phyloP scores from a whole-genome alignment of 2,113 vertebrate genomes.

The Myrmophylax atrothorax region DNA sequence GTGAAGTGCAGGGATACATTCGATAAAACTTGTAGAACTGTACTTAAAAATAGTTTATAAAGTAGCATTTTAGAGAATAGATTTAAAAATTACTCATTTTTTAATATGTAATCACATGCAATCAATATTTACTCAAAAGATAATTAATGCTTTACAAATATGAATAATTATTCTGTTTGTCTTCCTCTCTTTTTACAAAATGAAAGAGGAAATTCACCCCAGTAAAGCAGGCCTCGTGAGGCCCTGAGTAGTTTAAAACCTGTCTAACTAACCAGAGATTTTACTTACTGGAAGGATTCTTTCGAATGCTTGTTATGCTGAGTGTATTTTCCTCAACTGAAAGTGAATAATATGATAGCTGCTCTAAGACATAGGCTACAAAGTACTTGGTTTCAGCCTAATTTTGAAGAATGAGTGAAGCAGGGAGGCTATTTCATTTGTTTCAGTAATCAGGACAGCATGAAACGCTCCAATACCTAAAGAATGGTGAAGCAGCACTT shows the following conservation, averaged over 20 bases:
- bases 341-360: background rate
- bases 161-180: background rate
- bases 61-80: background rate
- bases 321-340: background rate
- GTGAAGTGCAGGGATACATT: background rate
- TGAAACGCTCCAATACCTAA: background rate
- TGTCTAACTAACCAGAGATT: background rate
- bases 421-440: background rate
- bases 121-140: background rate
- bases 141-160: background rate
- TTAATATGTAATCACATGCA: background rate
- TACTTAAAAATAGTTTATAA: background rate
- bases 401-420: background rate
- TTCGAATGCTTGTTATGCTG: background rate
- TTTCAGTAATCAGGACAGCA: background rate
- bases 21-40: background rate
- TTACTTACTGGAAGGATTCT: background rate
- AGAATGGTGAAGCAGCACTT: background rate
- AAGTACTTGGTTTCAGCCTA: background rate
- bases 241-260: background rate
- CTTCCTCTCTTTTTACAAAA: background rate
- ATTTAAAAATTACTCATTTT: background rate
- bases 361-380: background rate
- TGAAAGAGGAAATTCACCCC: background rate
- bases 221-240: background rate